A percentile compares a stretch with the other conserved stretches of the same genome.
phyloP scores from a whole-genome alignment of 2,888 invertebrate species.

The Synergus gifuensis region DNA sequence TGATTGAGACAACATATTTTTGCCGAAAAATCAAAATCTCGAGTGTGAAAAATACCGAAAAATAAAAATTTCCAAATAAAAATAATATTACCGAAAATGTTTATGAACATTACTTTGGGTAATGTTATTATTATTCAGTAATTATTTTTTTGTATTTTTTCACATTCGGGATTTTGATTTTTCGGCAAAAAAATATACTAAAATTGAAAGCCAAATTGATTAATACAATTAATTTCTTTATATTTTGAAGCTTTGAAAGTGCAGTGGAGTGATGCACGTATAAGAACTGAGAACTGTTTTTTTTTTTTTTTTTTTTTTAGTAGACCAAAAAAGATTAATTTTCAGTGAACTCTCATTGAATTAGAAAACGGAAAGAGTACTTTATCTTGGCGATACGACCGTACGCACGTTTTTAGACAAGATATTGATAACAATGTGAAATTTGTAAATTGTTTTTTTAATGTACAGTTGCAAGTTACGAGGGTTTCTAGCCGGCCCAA shows the following conservation, averaged over 20 bases:
- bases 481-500: constrained; percentile 61
- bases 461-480: constrained; percentile 36
- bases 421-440: constrained; percentile 38
- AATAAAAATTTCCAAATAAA: no score
- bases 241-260: no score
- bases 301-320: not conserved
- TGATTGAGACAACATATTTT: no score
- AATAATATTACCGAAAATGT: no score
- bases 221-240: not conserved
- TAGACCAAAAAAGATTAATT: constrained; percentile 24
- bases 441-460: constrained; percentile 40
- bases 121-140: no score
- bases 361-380: constrained; percentile 4
- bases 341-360: constrained; percentile 11
- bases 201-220: not conserved
- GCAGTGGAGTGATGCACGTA: not conserved
- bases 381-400: constrained; percentile 16
- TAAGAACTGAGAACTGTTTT: constrained; percentile 29
- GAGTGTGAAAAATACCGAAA: no score
- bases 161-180: no score
- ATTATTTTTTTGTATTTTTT: no score
- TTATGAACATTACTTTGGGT: no score
- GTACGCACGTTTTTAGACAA: constrained; percentile 49
- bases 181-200: no score
- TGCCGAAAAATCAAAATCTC: no score